Conservation (phyloP, 2,113 vertebrate genomes). For the Notothenia coriiceps region DNA sequence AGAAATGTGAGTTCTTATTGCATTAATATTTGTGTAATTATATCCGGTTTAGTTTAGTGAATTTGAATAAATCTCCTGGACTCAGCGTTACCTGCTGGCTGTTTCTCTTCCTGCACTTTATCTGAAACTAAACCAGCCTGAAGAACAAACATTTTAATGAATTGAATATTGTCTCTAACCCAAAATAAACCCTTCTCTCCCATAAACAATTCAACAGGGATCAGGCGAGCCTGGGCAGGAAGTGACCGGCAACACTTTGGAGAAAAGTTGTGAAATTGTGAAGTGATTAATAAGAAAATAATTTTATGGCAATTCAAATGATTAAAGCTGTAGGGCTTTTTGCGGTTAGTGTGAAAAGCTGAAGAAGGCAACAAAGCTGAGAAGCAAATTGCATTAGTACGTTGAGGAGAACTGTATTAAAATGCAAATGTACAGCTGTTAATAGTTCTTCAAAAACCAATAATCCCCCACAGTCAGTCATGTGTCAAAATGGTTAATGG, state of each 20-base stretch:
- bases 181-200: constrained; percentile 8
- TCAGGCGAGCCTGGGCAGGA: constrained; percentile 33
- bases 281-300: constrained; percentile 82
- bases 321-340: constrained; percentile 81
- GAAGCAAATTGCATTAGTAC: constrained; percentile 96
- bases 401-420: constrained; percentile 98
- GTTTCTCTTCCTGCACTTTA: neutral
- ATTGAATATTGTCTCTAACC: constrained; percentile 5
- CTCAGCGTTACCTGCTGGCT: too few relatives aligned
- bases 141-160: constrained; percentile 6
- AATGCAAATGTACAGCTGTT: constrained; percentile 99
- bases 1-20: constrained; percentile 18
- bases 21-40: constrained; percentile 32
- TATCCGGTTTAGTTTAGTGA: constrained; percentile 17
- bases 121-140: neutral
- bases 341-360: constrained; percentile 87
- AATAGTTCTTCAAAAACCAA: constrained; percentile 99
- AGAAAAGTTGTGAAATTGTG: constrained; percentile 47
- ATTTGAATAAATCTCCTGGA: constrained; percentile 13
- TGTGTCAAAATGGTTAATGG: constrained; percentile 99
- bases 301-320: constrained; percentile 85
- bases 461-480: constrained; percentile 99
- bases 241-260: constrained; percentile 55
- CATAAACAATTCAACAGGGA: constrained; percentile 19
- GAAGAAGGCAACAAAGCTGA: constrained; percentile 93